phyloP scores from a whole-genome alignment of 1,140 invertebrate species.

The Magallana angulata region DNA sequence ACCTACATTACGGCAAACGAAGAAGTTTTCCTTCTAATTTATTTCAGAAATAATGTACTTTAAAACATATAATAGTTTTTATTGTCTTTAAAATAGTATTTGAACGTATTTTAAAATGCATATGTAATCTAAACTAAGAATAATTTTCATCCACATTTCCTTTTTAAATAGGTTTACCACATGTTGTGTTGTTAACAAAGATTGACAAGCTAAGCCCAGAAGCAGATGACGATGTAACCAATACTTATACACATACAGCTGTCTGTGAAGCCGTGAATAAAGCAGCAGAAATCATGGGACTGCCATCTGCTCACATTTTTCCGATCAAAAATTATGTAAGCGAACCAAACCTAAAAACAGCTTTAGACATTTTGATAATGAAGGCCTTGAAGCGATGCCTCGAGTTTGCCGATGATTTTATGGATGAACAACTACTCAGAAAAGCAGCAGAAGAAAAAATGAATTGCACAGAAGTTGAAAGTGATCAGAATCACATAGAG shows the following conservation, averaged over 20 bases:
- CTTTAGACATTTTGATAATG: slow-evolving; percentile 48
- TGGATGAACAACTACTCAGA: slow-evolving; percentile 22
- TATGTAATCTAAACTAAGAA: no score
- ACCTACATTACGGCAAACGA: slow-evolving; percentile 14
- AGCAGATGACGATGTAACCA: slow-evolving; percentile 41
- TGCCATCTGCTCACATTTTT: slow-evolving; percentile 57
- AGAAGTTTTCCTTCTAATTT: neutral
- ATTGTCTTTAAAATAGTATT: no score
- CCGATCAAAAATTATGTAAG: slow-evolving; percentile 58
- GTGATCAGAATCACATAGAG: no score
- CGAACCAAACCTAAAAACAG: slow-evolving; percentile 52
- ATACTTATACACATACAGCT: slow-evolving; percentile 40
- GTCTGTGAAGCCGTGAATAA: slow-evolving; percentile 51
- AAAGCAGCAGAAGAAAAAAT: no score
- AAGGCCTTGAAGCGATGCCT: slow-evolving; percentile 48
- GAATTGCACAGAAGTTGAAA: no score
- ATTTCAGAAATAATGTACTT: no score
- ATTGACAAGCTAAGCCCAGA: slow-evolving; percentile 50
- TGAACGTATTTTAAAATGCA: no score
- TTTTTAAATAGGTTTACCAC: slow-evolving; percentile 37
- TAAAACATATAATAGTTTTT: no score
- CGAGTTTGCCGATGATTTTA: slow-evolving; percentile 56
- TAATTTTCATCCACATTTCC: no score
- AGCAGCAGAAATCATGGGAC: slow-evolving; percentile 50
- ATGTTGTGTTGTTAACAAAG: slow-evolving; percentile 50